These are phyloP conservation scores for Myotis yumanensis DNA, from an alignment of 2,113 vertebrate species.

Conservation along the genomic window DNA sequence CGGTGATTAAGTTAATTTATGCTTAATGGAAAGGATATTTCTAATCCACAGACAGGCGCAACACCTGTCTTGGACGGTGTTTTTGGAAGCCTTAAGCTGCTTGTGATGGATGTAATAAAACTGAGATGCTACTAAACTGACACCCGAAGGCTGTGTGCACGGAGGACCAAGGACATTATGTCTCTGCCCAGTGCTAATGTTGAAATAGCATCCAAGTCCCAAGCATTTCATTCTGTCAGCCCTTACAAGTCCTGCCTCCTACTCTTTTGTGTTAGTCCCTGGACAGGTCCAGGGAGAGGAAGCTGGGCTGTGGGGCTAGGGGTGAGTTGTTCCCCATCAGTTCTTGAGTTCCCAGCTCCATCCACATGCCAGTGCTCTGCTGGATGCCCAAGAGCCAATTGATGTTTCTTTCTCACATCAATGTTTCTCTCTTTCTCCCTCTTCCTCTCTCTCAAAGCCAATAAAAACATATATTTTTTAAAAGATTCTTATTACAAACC, in stretches of 20 bases:
- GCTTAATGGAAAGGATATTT: conserved; percentile 87
- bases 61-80: conserved; percentile 83
- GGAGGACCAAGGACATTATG: conserved; percentile 68
- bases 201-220: conserved; percentile 70
- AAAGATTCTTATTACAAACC: background rate
- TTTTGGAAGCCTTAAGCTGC: conserved; percentile 82
- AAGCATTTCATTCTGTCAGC: conserved; percentile 61
- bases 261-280: background rate
- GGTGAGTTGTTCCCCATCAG: fast-evolving
- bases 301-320: background rate
- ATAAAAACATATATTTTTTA: background rate
- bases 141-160: conserved; percentile 79
- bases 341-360: too few species aligned
- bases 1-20: conserved; percentile 89
- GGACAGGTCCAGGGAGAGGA: background rate
- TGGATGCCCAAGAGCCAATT: too few species aligned
- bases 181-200: conserved; percentile 65
- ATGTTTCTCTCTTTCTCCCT: background rate
- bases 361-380: fast-evolving
- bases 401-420: background rate
- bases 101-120: conserved; percentile 82
- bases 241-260: conserved; percentile 63
- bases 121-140: conserved; percentile 69
- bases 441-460: background rate
- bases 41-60: conserved; percentile 84